Base-by-base conservation (phyloP, 92 coral and sea anemone genomes). In the Heteractis magnifica region DNA sequence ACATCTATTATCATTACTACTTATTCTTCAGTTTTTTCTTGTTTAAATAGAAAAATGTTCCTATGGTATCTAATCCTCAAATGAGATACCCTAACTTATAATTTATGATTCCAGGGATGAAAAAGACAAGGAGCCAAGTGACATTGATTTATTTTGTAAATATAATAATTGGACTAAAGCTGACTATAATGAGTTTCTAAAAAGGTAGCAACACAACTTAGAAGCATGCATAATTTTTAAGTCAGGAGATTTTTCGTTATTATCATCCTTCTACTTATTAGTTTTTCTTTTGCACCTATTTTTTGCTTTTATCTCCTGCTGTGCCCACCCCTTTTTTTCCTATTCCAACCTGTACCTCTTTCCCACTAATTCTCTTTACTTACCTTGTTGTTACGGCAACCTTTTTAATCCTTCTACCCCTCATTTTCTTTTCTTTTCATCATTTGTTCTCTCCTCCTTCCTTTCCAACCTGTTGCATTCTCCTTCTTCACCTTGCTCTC, bases 131-230 rank as follows among this genome's bases (percentile, higher is more conserved):
- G 89, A 91, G 20, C 76, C 83, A 52, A 91, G 89, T 75, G 97
- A 93, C 58, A 82, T 87, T 10, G 94, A 92, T 55, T 84, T 77
- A 49, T 90, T 96, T 71, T 88, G 90, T 80, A 90, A 94, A 51
- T 96, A 92, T 86, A 89, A 94, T 84, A 83, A 86, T 83, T 96
- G 99, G 98, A 94, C 90, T 13, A 96, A 94, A 90, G 77, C 92
- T 48, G 82, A 77, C 16, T 96, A 94, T 84, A 76, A 82, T 44
- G 89, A 82, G 19, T 92, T 84, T 51, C 78, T 96, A 26, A 90
- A 87, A 86, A 80, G 87, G 99, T 96, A 79, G 74, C 14, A 4
- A 18, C 6, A 8, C 14, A 34, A 0, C 51, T 34, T 0, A 59
- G 23, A 48, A 48, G 62, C 83, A 23, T 58, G 62, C 83, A 23